Evolutionary conservation across 2,888 invertebrate genomes (phyloP).

Genomic region (Melinaea marsaeus): DNA sequence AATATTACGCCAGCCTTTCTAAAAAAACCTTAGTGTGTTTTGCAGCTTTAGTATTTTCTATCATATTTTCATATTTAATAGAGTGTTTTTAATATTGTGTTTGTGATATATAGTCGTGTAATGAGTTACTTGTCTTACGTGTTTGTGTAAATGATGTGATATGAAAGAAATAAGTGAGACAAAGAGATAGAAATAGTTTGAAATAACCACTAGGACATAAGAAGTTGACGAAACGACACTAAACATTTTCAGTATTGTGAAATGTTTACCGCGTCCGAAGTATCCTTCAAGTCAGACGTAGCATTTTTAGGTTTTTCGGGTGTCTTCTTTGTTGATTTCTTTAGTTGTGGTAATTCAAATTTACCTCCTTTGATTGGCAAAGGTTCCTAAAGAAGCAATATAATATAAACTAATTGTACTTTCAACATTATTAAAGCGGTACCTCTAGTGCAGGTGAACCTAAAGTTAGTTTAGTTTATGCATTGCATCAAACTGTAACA

Average conservation of each 20-base stretch:
- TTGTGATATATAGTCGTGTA: slow-evolving; percentile 5
- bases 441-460: slow-evolving; percentile 44
- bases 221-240: slow-evolving; percentile 30
- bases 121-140: slow-evolving; percentile 18
- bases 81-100: not conserved
- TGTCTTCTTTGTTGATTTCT: slow-evolving; percentile 67
- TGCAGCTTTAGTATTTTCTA: too few relatives aligned
- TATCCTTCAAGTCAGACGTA: slow-evolving; percentile 44
- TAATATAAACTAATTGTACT: slow-evolving; percentile 48
- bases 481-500: slow-evolving; percentile 27
- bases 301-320: slow-evolving; percentile 62
- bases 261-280: slow-evolving; percentile 59
- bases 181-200: slow-evolving; percentile 18
- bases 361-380: slow-evolving; percentile 68
- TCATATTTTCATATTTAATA: not conserved
- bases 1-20: not conserved
- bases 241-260: slow-evolving; percentile 31
- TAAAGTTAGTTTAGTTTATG: slow-evolving; percentile 54
- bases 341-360: slow-evolving; percentile 71
- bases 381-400: slow-evolving; percentile 67
- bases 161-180: slow-evolving; percentile 12
- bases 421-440: slow-evolving; percentile 45
- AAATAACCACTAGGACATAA: slow-evolving; percentile 26
- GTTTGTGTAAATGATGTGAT: slow-evolving; percentile 13
- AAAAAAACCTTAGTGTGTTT: not conserved